phyloP scores from a whole-genome alignment of 1,140 invertebrate species.

The Oreohelix idahoensis region DNA sequence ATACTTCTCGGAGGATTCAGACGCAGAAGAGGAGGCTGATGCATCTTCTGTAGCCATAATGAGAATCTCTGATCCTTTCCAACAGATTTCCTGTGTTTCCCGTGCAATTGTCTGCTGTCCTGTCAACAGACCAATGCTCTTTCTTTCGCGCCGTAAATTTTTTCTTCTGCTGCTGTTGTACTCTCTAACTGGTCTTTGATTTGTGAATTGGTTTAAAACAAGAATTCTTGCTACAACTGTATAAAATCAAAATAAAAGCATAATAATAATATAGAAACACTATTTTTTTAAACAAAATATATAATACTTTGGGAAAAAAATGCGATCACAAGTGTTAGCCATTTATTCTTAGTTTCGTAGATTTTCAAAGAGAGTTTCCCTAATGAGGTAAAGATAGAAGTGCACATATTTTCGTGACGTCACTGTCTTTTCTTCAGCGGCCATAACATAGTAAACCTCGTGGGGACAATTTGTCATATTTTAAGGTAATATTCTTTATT shows the following conservation, averaged over 20 bases:
- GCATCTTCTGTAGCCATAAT: conserved; percentile 21
- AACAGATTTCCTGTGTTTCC: too few species aligned
- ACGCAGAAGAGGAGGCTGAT: background rate
- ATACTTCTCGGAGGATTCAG: conserved; percentile 26
- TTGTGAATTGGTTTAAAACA: background rate
- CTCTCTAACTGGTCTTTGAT: background rate
- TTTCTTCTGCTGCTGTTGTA: background rate
- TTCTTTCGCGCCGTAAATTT: background rate
- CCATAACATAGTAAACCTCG: conserved; percentile 30
- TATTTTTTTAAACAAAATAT: too few species aligned
- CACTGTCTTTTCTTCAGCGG: conserved; percentile 32
- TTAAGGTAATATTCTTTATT: conserved; percentile 9
- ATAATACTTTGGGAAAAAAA: too few species aligned
- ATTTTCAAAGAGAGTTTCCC: background rate
- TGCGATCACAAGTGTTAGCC: too few species aligned
- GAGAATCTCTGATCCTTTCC: too few species aligned
- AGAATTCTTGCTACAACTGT: background rate
- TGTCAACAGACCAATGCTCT: background rate
- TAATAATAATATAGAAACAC: background rate
- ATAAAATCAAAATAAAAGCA: background rate
- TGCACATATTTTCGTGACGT: conserved; percentile 24
- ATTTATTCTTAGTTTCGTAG: too few species aligned
- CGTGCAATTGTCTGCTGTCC: too few species aligned
- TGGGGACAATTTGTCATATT: conserved; percentile 1
- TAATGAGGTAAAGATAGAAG: conserved; percentile 11